phyloP scores from a whole-genome alignment of 1,140 invertebrate genomes.

The Ectropis grisescens region DNA sequence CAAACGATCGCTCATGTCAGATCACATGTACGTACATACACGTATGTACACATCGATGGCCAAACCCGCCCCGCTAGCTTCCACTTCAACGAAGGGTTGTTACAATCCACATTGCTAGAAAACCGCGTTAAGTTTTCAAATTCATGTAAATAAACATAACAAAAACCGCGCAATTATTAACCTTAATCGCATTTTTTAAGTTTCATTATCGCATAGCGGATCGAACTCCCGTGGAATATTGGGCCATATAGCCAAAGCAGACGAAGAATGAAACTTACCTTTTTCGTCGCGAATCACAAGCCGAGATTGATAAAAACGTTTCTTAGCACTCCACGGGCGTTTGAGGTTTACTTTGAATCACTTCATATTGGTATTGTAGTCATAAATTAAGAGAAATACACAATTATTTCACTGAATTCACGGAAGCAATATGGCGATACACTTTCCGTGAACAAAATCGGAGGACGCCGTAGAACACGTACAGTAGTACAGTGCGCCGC shows the following conservation, averaged over 20 bases:
- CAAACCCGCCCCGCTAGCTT: conserved; percentile 43
- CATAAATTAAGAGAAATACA: conserved; percentile 63
- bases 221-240: conserved; percentile 71
- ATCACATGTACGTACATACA: conserved; percentile 65
- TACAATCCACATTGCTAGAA: conserved; percentile 46
- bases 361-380: conserved; percentile 62
- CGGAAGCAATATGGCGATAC: conserved; percentile 70
- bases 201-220: conserved; percentile 72
- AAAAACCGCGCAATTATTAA: conserved; percentile 72
- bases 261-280: conserved; percentile 68
- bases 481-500: conserved; percentile 61
- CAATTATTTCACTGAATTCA: conserved; percentile 64
- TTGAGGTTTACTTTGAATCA: conserved; percentile 47
- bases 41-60: conserved; percentile 56
- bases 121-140: conserved; percentile 69
- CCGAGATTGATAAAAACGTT: conserved; percentile 38
- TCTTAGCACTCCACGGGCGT: conserved; percentile 22
- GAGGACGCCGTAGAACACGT: conserved; percentile 67
- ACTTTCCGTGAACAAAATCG: conserved; percentile 66
- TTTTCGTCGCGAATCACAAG: conserved; percentile 39
- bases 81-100: conserved; percentile 29
- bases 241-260: conserved; percentile 70
- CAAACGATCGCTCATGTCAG: conserved; percentile 58
- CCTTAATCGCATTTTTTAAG: conserved; percentile 72
- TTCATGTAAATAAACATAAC: conserved; percentile 71